Base-by-base conservation (phyloP, 2,888 invertebrate genomes). In the Teinopalpus imperialis region DNA sequence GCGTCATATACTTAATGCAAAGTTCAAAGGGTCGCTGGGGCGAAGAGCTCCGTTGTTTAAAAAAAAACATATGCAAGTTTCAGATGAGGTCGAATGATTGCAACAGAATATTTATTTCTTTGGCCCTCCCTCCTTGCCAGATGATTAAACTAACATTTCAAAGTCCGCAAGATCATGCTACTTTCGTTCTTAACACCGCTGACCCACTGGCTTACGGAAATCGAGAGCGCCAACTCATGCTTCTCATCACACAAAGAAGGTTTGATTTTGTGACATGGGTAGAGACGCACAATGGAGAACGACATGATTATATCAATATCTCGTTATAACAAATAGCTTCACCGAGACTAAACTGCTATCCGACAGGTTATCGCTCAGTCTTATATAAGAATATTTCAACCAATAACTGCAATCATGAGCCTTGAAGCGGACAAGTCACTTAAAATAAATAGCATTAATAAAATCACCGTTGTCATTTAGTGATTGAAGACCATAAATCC, bases 1-100 rank as follows among this genome's bases (percentile, higher is more conserved):
- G 44, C 37, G 43, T 44, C 32, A 48, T 42, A 51, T 37, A 34
- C 16, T 45, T 50, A 49, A 47, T 51, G 31, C 43, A 56, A 58
- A 58, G 54, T 56, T 60, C 57, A 60, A 50, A 56, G 56, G 56
- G 53, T 74, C 69, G 64, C 62, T 46, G 49, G 54, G 35, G 36
- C 49, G 43, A 46, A 48, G 51, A 52, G 52, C 48, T 51, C 46
- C 51, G 54, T 57, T 56, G 54, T 59, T 61, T 54, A 46, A 57
- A 62, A 57, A 49, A 56, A 57, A 40, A 45, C 56, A 56, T 48
- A 44, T 46, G 24, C 43, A 20, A 34, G 42, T 13, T 18, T 46
- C 20, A 85, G 86, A 85, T 85, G 69, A 73, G 82, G 83, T 80
- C 81, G 76, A 53, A 50, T 53, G 83, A 85, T 83, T 75, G 63